A percentile compares a stretch with the other conserved stretches of the same genome.
phyloP scores from a whole-genome alignment of 2,113 vertebrate genomes.

The Corydoras maculifer region DNA sequence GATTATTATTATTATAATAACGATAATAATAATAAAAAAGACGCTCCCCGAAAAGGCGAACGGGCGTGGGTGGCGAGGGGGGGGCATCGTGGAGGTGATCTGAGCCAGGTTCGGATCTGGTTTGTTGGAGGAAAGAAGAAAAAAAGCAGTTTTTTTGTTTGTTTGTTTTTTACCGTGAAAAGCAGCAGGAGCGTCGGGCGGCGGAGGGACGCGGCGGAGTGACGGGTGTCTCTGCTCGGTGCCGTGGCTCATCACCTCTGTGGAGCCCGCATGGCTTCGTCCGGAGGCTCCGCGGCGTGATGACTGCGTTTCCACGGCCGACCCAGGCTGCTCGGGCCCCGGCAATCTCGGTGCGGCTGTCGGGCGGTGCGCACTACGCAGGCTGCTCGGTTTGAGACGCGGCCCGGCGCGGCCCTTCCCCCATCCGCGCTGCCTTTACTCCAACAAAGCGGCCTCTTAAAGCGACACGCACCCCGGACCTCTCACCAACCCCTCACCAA shows the following conservation, averaged over 20 bases:
- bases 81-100: background rate
- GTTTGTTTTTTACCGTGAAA: background rate
- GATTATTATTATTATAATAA: no score
- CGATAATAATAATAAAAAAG: no score
- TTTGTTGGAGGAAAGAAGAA: background rate
- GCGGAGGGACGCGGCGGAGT: conserved; percentile 18
- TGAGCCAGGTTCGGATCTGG: background rate
- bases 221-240: background rate
- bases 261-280: background rate
- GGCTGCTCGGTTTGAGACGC: conserved; percentile 47
- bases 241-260: conserved; percentile 18
- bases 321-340: conserved; percentile 29
- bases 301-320: background rate
- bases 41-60: no score
- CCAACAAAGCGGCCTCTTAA: conserved; percentile 60
- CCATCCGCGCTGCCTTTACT: conserved; percentile 35
- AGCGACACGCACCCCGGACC: conserved; percentile 43
- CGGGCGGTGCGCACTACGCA: conserved; percentile 55
- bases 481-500: background rate
- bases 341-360: conserved; percentile 48
- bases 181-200: background rate
- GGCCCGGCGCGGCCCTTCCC: conserved; percentile 48
- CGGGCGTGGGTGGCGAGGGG: conserved; percentile 5
- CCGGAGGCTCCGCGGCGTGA: background rate
- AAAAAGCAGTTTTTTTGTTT: background rate